These are phyloP conservation scores for Mesorhabditis sp. DNA, from an alignment of 2,888 invertebrate species.

Conservation along the genomic window DNA sequence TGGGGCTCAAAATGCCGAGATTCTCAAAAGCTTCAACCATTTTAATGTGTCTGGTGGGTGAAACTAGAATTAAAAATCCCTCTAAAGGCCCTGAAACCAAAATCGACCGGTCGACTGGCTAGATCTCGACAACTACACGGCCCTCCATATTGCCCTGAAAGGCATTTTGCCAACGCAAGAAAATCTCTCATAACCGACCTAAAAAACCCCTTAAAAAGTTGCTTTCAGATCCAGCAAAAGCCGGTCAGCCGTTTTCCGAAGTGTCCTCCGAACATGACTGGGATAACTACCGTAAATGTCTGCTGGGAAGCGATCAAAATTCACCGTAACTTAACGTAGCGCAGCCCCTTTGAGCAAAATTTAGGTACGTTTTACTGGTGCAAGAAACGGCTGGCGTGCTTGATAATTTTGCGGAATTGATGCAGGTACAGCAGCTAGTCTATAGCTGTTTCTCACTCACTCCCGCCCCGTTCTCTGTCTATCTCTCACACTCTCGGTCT, in stretches of 20 bases:
- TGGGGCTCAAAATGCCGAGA: neutral
- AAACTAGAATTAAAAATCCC: neutral
- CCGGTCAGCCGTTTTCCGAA: too few species aligned
- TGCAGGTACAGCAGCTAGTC: neutral
- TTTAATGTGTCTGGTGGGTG: conserved; percentile 1
- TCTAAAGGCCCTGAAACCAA: too few species aligned
- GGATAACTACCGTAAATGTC: neutral
- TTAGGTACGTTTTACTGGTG: neutral
- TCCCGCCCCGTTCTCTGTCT: neutral
- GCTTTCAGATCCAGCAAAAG: too few species aligned
- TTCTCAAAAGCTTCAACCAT: neutral
- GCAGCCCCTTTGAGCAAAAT: neutral
- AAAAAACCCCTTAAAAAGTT: too few species aligned
- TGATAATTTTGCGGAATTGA: neutral
- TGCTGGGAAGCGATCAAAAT: neutral
- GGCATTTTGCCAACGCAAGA: too few species aligned
- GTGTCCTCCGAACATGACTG: neutral
- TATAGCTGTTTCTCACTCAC: neutral
- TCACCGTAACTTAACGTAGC: neutral
- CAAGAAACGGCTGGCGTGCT: neutral
- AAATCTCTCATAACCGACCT: too few species aligned
- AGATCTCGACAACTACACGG: too few species aligned
- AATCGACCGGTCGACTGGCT: too few species aligned
- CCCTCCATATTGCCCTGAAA: too few species aligned
- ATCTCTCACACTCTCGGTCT: neutral